Conservation (phyloP, 2,797 vertebrate genomes). For the Stomatorhinus walkeri region DNA sequence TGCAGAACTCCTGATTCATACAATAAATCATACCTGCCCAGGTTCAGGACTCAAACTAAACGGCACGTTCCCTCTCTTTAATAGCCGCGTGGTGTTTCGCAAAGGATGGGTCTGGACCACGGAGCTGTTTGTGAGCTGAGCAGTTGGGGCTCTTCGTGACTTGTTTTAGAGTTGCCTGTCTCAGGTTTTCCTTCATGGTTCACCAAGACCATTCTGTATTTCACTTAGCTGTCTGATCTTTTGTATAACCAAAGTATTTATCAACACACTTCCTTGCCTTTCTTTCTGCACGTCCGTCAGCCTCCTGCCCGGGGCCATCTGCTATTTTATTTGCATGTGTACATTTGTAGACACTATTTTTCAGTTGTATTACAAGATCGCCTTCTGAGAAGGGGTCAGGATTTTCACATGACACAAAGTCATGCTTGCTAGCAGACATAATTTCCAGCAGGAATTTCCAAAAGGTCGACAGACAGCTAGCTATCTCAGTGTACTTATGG, state of each 20-base stretch:
- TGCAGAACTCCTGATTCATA: neutral
- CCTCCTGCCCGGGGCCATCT: neutral
- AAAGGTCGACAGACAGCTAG: neutral
- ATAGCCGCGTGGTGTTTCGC: neutral
- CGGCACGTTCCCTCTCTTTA: neutral
- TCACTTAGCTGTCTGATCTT: conserved; percentile 4
- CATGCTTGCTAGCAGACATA: neutral
- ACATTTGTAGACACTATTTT: conserved; percentile 8
- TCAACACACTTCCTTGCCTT: neutral
- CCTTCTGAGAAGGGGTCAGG: conserved; percentile 12
- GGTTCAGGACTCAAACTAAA: neutral
- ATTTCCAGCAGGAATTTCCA: neutral
- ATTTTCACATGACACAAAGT: neutral
- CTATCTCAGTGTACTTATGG: neutral
- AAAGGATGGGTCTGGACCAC: neutral
- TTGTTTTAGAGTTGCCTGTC: neutral
- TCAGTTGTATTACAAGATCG: conserved; percentile 11
- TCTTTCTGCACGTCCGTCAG: neutral
- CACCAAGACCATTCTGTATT: neutral
- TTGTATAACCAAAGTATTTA: conserved; percentile 13
- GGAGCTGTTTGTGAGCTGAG: neutral
- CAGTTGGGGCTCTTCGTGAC: neutral
- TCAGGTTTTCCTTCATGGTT: conserved; percentile 5
- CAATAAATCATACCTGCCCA: neutral
- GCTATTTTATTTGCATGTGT: conserved; percentile 6